Evolutionary conservation across 2,113 vertebrate species (phyloP), one percentile per base, ranked within the genome.

Genomic region (Lucifuga dentata): DNA sequence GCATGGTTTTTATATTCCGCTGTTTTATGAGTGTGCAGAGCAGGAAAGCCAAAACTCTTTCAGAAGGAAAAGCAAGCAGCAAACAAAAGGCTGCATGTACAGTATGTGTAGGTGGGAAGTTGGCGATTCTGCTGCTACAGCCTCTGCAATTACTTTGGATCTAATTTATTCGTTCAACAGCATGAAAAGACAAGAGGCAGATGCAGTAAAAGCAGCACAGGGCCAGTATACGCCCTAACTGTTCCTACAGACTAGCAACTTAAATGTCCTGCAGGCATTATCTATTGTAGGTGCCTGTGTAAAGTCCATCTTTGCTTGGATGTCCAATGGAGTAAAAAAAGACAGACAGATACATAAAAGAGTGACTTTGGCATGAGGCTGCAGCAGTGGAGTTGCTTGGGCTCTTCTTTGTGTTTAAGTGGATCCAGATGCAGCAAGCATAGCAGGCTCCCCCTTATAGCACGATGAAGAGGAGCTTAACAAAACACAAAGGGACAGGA

Each of bases 351-450:
- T 32, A 62, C 48, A 70, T 8, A 63, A 67, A 51, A 29, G 43
- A 72, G 62, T 9, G 45, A 49, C 52, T 68, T 17, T 21, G 56
- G 63, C 62, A 26, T 45, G 51, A 56, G 67, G 68, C 80, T 76
- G 77, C 74, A 65, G 76, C 55, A 60, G 39, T 60, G 44, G 63
- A 80, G 71, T 68, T 68, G 67, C 66, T 76, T 11, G 50, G 51
- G 73, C 68, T 87, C 71, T 61, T 86, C 81, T 86, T 52, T 76
- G 79, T 53, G 76, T 88, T 48, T 90, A 90, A 91, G 82, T 90
- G 80, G 68, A 91, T 82, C 89, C 89, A 91, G 89, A 90, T 90
- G 90, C 83, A 78, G 83, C 48, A 1, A 76, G 78, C 63, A 49
- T 32, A 85, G 75, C 80, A 83, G 38, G 68, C 83, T 75, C 70